Evolutionary conservation across 2,888 invertebrate genomes (phyloP).

Genomic region (Drosophila nr. fundita): DNA sequence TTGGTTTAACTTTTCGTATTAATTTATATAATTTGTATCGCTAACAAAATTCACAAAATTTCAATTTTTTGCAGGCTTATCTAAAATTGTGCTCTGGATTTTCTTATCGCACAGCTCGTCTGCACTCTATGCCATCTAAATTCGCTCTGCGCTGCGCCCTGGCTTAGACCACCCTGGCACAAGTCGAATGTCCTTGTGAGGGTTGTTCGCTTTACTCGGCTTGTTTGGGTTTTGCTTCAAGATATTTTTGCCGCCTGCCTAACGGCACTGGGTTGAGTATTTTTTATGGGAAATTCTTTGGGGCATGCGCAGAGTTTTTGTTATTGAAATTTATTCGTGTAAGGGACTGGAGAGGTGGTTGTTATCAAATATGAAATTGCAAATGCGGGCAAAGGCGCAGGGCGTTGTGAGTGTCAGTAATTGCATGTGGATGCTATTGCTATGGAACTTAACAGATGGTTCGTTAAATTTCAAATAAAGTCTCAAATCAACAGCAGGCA

Average conservation of each 20-base stretch:
- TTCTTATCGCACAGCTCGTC: constrained; percentile 42
- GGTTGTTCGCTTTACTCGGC: constrained; percentile 56
- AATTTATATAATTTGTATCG: neutral
- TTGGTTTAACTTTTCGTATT: neutral
- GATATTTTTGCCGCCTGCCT: constrained; percentile 45
- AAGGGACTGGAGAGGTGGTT: constrained; percentile 23
- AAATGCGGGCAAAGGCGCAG: constrained; percentile 19
- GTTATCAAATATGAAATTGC: constrained; percentile 1
- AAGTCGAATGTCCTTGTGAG: constrained; percentile 68
- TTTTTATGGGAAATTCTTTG: constrained; percentile 58
- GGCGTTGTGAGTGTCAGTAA: neutral
- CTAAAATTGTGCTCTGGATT: constrained; percentile 16
- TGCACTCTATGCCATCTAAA: constrained; percentile 51
- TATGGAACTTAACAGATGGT: constrained; percentile 4
- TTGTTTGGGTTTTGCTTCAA: constrained; percentile 67
- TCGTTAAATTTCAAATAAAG: constrained; percentile 7
- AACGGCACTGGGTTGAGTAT: constrained; percentile 20
- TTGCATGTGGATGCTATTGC: constrained; percentile 16
- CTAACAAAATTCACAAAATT: neutral
- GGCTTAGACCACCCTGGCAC: constrained; percentile 51
- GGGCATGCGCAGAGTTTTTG: constrained; percentile 75
- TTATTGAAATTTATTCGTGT: constrained; percentile 59
- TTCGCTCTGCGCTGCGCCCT: constrained; percentile 47
- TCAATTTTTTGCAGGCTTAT: constrained; percentile 29
- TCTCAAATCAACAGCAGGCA: neutral